Evolutionary conservation across 2,888 invertebrate species (phyloP), one percentile per base, ranked within the genome.

Genomic region (Pachliopta kotzebuea): DNA sequence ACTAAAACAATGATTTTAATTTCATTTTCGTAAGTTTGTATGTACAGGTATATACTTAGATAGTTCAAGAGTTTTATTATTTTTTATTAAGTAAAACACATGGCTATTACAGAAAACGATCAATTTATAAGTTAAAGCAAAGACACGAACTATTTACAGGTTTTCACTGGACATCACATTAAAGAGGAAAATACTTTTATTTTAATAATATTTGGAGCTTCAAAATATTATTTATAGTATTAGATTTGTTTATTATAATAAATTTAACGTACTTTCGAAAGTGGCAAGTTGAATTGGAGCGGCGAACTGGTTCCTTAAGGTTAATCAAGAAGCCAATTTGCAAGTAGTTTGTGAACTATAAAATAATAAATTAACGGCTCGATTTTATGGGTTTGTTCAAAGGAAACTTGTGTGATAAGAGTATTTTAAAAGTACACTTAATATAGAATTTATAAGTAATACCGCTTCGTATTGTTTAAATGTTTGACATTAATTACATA

Each of bases 291-390:
- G 73, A 73, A 77, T 74, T 76, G 70, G 72, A 72, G 71, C 67
- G 62, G 71, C 60, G 66, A 74, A 81, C 85, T 78, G 82, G 86
- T 84, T 80, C 70, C 64, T 72, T 70, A 75, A 74, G 75, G 75
- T 81, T 90, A 88, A 90, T 89, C 88, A 90, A 87, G 83, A 86
- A 88, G 84, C 84, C 85, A 85, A 88, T 88, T 87, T 83, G 86
- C 87, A 79, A 81, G 83, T 84, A 83, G 87, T 89, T 88, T 89
- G 88, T 86, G 80, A 80, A 74, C 80, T 77, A 81, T 84, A 82
- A 83, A 83, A 79, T 82, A 81, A 82, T 81, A 77, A 76, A 74
- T 76, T 76, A 76, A 74, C 76, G 70, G 76, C 72, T 71, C 71
- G 62, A 62, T 73, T 78, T 86, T 81, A 82, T 83, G 79, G 73